Conservation (phyloP, 2,888 invertebrate species). For the Pelosia muscerda region DNA sequence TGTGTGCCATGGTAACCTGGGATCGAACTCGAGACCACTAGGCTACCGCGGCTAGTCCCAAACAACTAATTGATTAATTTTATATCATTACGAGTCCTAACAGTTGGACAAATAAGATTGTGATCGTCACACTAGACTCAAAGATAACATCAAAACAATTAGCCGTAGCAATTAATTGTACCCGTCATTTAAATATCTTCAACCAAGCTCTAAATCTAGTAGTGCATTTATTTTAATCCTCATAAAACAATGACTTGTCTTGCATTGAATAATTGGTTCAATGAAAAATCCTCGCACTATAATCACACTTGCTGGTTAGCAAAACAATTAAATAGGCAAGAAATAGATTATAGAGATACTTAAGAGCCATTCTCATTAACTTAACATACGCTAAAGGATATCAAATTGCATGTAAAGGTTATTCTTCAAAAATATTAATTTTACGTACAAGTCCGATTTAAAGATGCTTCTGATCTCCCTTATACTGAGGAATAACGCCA, state of each 20-base stretch:
- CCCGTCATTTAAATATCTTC: constrained; percentile 34
- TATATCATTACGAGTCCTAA: too few relatives aligned
- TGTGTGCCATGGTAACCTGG: too few relatives aligned
- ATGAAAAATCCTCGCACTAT: constrained; percentile 71
- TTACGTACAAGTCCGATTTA: too few relatives aligned
- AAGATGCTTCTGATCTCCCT: too few relatives aligned
- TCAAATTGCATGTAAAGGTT: neutral
- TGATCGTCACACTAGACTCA: constrained; percentile 14
- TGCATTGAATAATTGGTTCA: constrained; percentile 56
- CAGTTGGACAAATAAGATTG: neutral
- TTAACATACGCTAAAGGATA: neutral
- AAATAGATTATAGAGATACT: constrained; percentile 4
- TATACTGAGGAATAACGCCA: too few relatives aligned
- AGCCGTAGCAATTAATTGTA: constrained; percentile 34
- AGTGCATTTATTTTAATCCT: constrained; percentile 39
- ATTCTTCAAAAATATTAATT: too few relatives aligned
- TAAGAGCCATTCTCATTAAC: constrained; percentile 3
- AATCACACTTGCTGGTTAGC: constrained; percentile 76
- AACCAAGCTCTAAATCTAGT: constrained; percentile 37
- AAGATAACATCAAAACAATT: constrained; percentile 33
- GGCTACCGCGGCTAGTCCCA: too few relatives aligned
- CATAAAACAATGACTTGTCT: constrained; percentile 31
- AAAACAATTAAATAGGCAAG: constrained; percentile 62
- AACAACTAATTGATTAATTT: constrained; percentile 16
- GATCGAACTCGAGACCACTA: too few relatives aligned